Evolutionary conservation across 2,113 vertebrate species (phyloP).

Genomic region (Anthoscopus minutus): DNA sequence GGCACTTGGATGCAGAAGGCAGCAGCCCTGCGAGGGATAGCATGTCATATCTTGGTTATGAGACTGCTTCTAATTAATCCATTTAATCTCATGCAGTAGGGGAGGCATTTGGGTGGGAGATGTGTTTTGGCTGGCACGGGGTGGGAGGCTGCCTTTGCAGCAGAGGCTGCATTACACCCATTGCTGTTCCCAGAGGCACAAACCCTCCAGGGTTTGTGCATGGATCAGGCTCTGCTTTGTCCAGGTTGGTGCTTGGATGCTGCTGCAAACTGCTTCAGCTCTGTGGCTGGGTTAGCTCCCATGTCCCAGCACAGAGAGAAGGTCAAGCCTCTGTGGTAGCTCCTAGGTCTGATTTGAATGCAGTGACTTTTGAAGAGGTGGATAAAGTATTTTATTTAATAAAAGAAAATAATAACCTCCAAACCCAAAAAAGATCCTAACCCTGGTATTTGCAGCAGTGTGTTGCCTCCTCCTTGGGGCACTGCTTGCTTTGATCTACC

Average conservation of each 20-base stretch:
- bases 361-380: neutral
- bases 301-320: rapidly evolving
- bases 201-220: neutral
- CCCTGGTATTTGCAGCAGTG: rapidly evolving
- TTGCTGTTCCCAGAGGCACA: neutral
- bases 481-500: neutral
- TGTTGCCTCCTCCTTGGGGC: neutral
- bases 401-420: neutral
- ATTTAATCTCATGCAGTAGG: neutral
- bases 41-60: neutral
- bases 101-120: neutral
- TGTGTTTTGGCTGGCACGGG: neutral
- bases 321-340: neutral
- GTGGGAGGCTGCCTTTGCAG: neutral
- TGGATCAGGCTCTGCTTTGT: neutral
- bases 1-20: neutral
- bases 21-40: neutral
- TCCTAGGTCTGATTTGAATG: neutral
- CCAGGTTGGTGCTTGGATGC: neutral
- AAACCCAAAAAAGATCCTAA: neutral
- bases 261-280: neutral
- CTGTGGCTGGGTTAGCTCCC: neutral
- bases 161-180: neutral
- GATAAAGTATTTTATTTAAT: neutral
- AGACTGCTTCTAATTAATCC: neutral